Evolutionary conservation across 1,140 invertebrate species (phyloP), one percentile per base, ranked within the genome.

Genomic region (Dysdera silvatica): DNA sequence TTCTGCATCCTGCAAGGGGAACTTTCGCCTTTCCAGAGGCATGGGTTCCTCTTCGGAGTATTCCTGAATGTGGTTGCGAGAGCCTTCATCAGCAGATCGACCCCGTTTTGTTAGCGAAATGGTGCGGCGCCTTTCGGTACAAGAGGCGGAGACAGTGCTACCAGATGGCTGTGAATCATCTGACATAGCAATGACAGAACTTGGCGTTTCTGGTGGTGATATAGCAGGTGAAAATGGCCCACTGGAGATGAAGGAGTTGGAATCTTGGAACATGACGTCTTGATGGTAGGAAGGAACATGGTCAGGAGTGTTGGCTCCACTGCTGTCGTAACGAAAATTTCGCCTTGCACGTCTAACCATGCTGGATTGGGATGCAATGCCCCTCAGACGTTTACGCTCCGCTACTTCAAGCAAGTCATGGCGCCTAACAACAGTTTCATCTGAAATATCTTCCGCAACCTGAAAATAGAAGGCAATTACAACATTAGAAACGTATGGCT

Each of bases 401-500:
- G 86, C 83, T 7, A 80, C 76, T 77, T 93, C 89, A 69, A 85
- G 86, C 43, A 82, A 81, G 32, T 83, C 81, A 73, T 94, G 90
- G 20, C 89, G 80, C 28, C 76, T 72, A 4, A 77, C 70, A 69
- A 85, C 83, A 1, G 82, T 80, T 61, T 85, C 83, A 61, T 92
- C 88, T 16, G 84, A 85, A 61, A 89, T 74, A 75, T 91, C 88
- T 76, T 91, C 89, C 35, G 81, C 78, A 83, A n/a, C n/a, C n/a
- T n/a, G n/a, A n/a, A n/a, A n/a, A n/a, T 68, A 57, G 10, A n/a
- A n/a, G n/a, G n/a, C n/a, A n/a, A n/a, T n/a, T n/a, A n/a, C n/a
- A n/a, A n/a, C n/a, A n/a, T n/a, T n/a, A n/a, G n/a, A n/a, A n/a
- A n/a, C n/a, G n/a, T n/a, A n/a, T n/a, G n/a, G n/a, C n/a, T n/a